These are phyloP conservation scores for Molorchus minor DNA, from an alignment of 2,888 invertebrate species.

Conservation along the genomic window DNA sequence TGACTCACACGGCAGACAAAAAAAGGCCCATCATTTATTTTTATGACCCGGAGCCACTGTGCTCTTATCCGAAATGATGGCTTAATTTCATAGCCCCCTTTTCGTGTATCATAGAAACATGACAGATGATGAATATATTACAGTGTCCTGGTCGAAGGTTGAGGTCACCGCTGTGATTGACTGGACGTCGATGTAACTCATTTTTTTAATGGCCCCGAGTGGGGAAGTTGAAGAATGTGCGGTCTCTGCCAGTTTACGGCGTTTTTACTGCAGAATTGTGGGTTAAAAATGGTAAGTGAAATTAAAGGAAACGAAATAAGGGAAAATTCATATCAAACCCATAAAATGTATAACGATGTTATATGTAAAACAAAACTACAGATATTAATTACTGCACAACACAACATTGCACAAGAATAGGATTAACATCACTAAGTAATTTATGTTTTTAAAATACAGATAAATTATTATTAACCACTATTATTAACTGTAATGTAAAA, in stretches of 20 bases:
- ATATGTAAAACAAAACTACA: too few species aligned
- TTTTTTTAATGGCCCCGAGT: not conserved
- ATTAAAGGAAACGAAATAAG: too few species aligned
- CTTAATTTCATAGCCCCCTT: conserved; percentile 27
- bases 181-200: not conserved
- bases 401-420: too few species aligned
- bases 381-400: too few species aligned
- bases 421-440: too few species aligned
- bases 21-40: conserved; percentile 26
- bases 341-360: too few species aligned
- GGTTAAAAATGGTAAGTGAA: too few species aligned
- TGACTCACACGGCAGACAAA: conserved; percentile 25
- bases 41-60: conserved; percentile 31
- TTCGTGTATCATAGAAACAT: conserved; percentile 11
- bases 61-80: conserved; percentile 31
- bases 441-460: too few species aligned
- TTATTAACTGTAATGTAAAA: too few species aligned
- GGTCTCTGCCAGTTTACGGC: not conserved
- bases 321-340: too few species aligned
- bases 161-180: conserved; percentile 2
- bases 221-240: not conserved
- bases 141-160: not conserved
- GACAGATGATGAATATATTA: conserved; percentile 19
- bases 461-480: too few species aligned
- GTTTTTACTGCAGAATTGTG: not conserved